These are phyloP conservation scores for Telenomus remus DNA, from an alignment of 1,140 invertebrate species.

Conservation along the genomic window DNA sequence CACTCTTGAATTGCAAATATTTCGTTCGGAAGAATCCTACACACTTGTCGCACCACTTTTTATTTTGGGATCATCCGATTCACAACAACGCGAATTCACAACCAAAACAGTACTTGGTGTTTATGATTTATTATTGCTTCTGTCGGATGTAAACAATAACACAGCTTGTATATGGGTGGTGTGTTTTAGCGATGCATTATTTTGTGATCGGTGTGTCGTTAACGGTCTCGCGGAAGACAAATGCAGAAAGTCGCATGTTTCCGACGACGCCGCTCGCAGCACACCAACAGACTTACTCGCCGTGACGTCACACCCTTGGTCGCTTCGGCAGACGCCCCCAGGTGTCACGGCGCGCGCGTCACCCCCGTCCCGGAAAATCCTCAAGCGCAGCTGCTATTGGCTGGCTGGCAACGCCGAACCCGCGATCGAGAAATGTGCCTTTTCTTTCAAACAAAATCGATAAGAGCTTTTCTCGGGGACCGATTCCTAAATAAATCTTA, in stretches of 20 bases:
- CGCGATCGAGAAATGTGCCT: slow-evolving; percentile 22
- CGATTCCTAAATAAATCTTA: background rate
- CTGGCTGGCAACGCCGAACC: slow-evolving; percentile 11
- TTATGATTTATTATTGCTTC: background rate
- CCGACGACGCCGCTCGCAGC: slow-evolving; percentile 34
- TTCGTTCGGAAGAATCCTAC: background rate
- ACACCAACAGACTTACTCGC: slow-evolving; percentile 28
- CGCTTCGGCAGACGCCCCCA: slow-evolving; percentile 31
- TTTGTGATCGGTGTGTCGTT: background rate
- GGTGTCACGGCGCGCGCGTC: slow-evolving; percentile 37
- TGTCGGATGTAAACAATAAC: no score
- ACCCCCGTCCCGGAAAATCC: slow-evolving; percentile 38
- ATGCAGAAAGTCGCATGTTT: slow-evolving; percentile 40
- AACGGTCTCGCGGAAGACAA: slow-evolving; percentile 1
- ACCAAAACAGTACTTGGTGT: background rate
- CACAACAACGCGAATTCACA: background rate
- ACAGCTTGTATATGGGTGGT: no score
- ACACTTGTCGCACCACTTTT: background rate
- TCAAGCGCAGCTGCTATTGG: slow-evolving; percentile 22
- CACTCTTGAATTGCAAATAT: slow-evolving; percentile 8
- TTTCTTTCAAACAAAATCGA: background rate
- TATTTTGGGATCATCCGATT: slow-evolving; percentile 2
- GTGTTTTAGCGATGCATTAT: background rate
- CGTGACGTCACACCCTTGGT: slow-evolving; percentile 51
- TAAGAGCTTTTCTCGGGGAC: slow-evolving; percentile 1